Conservation (phyloP, 53 echinoderm and acorn worm species). For the Actinopyga echinites region DNA sequence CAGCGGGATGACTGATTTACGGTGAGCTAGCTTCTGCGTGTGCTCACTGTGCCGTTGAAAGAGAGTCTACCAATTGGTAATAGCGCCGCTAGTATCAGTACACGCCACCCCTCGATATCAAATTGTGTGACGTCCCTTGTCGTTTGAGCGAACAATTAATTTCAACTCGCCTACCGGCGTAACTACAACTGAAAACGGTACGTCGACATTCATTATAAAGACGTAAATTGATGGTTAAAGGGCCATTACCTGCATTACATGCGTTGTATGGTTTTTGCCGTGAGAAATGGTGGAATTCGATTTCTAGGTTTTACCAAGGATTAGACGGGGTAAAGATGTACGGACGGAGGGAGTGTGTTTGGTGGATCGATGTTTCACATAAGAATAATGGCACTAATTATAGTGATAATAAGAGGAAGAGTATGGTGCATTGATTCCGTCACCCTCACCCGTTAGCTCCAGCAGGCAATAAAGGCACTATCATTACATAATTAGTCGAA, state of each 20-base stretch:
- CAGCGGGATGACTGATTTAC: conserved; percentile 28
- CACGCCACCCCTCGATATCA: background rate
- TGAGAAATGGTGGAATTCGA: too few species aligned
- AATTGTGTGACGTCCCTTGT: conserved; percentile 11
- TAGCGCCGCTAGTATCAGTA: conserved; percentile 11
- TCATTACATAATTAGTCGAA: conserved; percentile 42
- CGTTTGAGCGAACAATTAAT: background rate
- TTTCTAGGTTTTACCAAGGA: too few species aligned
- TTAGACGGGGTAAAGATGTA: too few species aligned
- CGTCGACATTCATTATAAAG: too few species aligned
- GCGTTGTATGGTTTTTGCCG: too few species aligned
- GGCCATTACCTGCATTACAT: too few species aligned
- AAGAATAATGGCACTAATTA: conserved; percentile 22
- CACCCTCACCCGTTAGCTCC: conserved; percentile 30
- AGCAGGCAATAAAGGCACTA: conserved; percentile 9
- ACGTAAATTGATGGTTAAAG: too few species aligned
- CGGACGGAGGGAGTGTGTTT: conserved; percentile 15
- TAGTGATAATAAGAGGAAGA: background rate
- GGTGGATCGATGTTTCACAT: background rate
- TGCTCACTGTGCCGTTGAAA: conserved; percentile 37
- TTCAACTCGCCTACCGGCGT: background rate
- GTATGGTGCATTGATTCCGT: background rate
- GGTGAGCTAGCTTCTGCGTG: background rate
- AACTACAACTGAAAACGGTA: too few species aligned
- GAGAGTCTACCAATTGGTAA: conserved; percentile 24